These are phyloP conservation scores for Drosophila truncata DNA, from an alignment of 1,140 invertebrate species.

Conservation along the genomic window DNA sequence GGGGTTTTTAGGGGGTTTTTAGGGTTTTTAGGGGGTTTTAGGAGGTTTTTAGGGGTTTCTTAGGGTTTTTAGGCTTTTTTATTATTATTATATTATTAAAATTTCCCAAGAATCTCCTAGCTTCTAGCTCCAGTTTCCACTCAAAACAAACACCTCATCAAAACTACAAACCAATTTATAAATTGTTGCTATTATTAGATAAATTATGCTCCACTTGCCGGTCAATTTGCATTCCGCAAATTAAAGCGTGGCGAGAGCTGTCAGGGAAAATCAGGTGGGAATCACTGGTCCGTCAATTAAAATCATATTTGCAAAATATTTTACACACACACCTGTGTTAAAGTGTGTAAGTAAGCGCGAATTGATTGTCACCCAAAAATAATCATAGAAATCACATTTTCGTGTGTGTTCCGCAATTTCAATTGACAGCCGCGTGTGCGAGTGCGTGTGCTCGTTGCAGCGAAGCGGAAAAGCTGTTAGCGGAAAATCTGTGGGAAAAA, in stretches of 20 bases:
- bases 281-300: constrained; percentile 18
- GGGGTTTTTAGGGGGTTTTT: background rate
- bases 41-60: background rate
- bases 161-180: too few species aligned
- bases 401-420: constrained; percentile 6
- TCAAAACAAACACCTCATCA: background rate
- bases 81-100: too few species aligned
- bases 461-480: constrained; percentile 36
- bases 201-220: background rate
- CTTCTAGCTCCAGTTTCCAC: background rate
- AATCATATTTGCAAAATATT: constrained; percentile 10
- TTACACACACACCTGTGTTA: background rate
- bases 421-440: constrained; percentile 27
- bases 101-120: too few species aligned
- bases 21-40: background rate
- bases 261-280: background rate
- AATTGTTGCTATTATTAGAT: background rate
- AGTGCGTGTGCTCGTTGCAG: constrained; percentile 2
- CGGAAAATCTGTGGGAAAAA: background rate
- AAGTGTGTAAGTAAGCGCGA: constrained; percentile 9
- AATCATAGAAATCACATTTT: constrained; percentile 10
- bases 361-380: constrained; percentile 28
- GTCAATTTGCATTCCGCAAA: constrained; percentile 1
- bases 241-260: constrained; percentile 1
- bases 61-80: too few species aligned